A percentile compares a stretch with the other conserved stretches of the same genome.
These are phyloP conservation scores for Channa argus DNA, from an alignment of 2,113 vertebrate species.

Conservation along the genomic window DNA sequence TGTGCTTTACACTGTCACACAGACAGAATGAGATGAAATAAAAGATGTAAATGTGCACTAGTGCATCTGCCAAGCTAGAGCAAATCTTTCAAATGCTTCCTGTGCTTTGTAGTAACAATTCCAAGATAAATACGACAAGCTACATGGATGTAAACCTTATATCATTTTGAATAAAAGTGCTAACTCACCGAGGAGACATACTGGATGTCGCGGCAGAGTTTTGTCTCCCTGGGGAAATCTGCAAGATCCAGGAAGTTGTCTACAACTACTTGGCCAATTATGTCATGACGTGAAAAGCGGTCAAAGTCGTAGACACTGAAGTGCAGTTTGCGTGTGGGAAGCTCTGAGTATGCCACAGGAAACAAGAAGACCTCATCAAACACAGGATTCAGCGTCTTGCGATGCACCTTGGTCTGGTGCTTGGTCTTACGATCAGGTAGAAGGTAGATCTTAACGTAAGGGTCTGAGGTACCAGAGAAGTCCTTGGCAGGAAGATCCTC, in stretches of 20 bases:
- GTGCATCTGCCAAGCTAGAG: not conserved
- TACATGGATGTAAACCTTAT: conserved; percentile 5
- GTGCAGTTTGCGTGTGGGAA: conserved; percentile 94
- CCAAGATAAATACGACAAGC: conserved; percentile 8
- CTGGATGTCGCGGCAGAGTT: conserved; percentile 95
- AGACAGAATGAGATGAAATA: not conserved
- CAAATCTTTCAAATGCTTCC: conserved; percentile 13
- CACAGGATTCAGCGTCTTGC: conserved; percentile 97
- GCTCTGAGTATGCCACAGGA: conserved; percentile 94
- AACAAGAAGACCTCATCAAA: conserved; percentile 99
- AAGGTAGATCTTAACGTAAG: conserved; percentile 98
- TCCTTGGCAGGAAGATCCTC: conserved; percentile 97
- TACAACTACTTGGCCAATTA: conserved; percentile 97
- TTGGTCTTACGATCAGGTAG: conserved; percentile 98
- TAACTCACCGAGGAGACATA: conserved; percentile 96
- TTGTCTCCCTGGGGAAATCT: conserved; percentile 97
- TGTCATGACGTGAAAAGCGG: conserved; percentile 97
- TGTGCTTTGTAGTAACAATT: conserved; percentile 4
- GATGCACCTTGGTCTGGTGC: conserved; percentile 99
- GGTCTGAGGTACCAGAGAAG: conserved; percentile 98
- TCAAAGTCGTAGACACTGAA: conserved; percentile 99
- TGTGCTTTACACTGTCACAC: conserved; percentile 9
- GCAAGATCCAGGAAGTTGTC: conserved; percentile 98
- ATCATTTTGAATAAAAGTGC: not conserved
- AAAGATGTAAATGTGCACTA: not conserved